These are phyloP conservation scores for Agapetus fuscipes DNA, from an alignment of 2,888 invertebrate genomes.

Conservation along the genomic window DNA sequence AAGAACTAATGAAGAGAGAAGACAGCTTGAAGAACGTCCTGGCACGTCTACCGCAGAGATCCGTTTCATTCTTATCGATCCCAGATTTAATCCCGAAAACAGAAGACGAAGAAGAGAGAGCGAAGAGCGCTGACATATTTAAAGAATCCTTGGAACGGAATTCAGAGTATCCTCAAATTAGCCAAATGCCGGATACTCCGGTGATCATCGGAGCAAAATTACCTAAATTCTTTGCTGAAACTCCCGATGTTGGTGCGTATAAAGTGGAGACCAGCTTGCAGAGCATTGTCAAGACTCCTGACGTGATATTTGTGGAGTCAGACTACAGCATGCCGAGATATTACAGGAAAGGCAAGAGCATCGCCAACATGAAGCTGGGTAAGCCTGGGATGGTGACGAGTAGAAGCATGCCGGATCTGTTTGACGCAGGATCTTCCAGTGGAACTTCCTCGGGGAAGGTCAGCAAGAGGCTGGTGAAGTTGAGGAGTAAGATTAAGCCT, in stretches of 20 bases:
- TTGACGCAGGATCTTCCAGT: constrained; percentile 27
- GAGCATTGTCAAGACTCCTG: constrained; percentile 45
- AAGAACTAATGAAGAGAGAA: constrained; percentile 29
- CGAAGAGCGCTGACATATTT: constrained; percentile 32
- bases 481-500: constrained; percentile 38
- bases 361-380: constrained; percentile 29
- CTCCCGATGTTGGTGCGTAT: constrained; percentile 34
- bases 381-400: constrained; percentile 35
- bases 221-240: constrained; percentile 40
- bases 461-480: constrained; percentile 38
- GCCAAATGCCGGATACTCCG: constrained; percentile 37
- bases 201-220: constrained; percentile 40
- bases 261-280: constrained; percentile 38
- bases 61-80: constrained; percentile 42
- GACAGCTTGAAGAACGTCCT: constrained; percentile 39
- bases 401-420: constrained; percentile 43
- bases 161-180: constrained; percentile 34
- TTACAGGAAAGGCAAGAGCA: constrained; percentile 38
- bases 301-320: constrained; percentile 37
- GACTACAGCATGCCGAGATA: constrained; percentile 57
- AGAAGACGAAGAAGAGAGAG: constrained; percentile 33
- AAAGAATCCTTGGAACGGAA: constrained; percentile 29
- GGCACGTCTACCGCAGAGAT: constrained; percentile 38
- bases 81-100: constrained; percentile 34
- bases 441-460: constrained; percentile 31